Evolutionary conservation across 2,113 vertebrate genomes (phyloP).

Genomic region (Aptenodytes patagonicus): DNA sequence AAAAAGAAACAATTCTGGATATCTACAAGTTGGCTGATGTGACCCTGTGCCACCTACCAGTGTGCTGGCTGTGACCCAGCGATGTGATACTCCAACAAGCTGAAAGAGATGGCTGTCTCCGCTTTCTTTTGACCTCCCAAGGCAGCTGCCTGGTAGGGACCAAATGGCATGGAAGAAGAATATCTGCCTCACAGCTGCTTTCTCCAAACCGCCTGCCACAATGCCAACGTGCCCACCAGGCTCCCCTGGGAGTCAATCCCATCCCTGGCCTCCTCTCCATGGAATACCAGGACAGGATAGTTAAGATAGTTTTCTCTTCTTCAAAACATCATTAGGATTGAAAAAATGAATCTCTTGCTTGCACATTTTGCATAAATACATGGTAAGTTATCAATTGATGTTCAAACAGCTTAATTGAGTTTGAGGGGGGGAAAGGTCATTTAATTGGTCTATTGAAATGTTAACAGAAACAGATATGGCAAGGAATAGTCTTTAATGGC

Average conservation of each 20-base stretch:
- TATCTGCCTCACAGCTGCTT: conserved; percentile 47
- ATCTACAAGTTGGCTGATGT: conserved; percentile 32
- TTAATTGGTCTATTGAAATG: conserved; percentile 95
- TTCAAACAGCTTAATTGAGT: conserved; percentile 88
- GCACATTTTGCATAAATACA: conserved; percentile 78
- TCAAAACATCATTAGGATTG: conserved; percentile 65
- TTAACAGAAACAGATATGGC: conserved; percentile 90
- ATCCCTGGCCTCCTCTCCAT: not conserved
- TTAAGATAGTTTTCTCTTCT: conserved; percentile 56
- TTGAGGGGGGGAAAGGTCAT: conserved; percentile 83
- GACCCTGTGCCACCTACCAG: conserved; percentile 50
- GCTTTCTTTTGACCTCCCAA: conserved; percentile 27
- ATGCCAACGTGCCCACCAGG: not conserved
- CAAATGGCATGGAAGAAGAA: conserved; percentile 25
- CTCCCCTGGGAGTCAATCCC: not conserved
- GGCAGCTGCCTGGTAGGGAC: conserved; percentile 41
- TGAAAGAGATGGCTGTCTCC: not conserved
- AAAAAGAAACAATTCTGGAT: not conserved
- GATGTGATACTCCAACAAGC: conserved; percentile 13
- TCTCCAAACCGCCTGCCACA: not conserved
- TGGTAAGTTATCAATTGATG: conserved; percentile 83
- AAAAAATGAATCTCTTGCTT: conserved; percentile 64
- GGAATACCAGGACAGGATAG: conserved; percentile 55
- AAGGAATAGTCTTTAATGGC: conserved; percentile 89
- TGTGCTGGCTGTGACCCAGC: conserved; percentile 37